Percentiles rank a stretch among this genome's conserved stretches.
Evolutionary conservation across 2,113 vertebrate species (phyloP).

Genomic region (Garra rufa): DNA sequence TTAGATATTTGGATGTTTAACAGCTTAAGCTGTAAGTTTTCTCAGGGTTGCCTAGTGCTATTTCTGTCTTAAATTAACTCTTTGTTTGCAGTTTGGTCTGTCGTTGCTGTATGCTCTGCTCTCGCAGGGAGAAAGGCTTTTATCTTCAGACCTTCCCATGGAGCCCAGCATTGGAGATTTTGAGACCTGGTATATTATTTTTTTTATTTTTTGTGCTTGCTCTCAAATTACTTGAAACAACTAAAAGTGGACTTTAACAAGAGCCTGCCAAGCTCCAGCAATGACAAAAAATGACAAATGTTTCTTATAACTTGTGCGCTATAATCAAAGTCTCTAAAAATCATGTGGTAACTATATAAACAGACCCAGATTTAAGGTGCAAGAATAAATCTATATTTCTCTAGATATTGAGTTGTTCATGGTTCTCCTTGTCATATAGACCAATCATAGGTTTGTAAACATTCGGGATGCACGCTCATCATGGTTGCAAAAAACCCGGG

Average conservation of each 20-base stretch:
- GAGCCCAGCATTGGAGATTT: conserved; percentile 82
- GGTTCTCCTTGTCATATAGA: background rate
- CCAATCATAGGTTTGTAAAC: no score
- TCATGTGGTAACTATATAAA: background rate
- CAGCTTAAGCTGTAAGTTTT: background rate
- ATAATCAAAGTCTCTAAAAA: background rate
- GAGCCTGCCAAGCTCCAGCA: background rate
- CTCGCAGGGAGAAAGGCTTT: conserved; percentile 88
- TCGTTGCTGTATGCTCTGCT: conserved; percentile 91
- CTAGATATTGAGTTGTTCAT: background rate
- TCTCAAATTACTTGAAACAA: background rate
- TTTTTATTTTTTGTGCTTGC: background rate
- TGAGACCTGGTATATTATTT: conserved; percentile 79
- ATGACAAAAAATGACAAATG: no score
- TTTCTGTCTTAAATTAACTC: background rate
- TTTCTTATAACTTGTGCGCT: background rate
- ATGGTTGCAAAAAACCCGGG: no score
- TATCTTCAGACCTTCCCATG: conserved; percentile 80
- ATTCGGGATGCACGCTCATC: no score
- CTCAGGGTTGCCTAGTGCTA: background rate
- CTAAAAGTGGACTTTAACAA: no score
- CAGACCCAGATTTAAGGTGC: background rate
- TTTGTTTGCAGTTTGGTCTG: conserved; percentile 87
- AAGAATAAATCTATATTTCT: background rate
- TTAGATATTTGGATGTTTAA: background rate